Percentiles rank a stretch among this genome's conserved stretches.
Conservation (phyloP, 1,140 invertebrate genomes). For the Archivesica marissinica region DNA sequence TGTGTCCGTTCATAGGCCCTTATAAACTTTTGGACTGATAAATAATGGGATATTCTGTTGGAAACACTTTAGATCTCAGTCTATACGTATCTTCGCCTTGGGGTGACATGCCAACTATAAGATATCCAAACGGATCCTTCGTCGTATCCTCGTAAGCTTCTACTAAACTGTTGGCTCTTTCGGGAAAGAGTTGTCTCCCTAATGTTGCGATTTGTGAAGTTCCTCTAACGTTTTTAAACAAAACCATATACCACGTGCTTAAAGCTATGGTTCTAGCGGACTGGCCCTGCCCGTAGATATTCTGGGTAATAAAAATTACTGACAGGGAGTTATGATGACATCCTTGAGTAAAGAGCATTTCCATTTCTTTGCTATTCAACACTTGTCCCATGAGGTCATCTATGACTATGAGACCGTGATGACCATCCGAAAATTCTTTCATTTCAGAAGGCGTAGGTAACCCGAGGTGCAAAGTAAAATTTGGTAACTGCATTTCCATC, state of each 20-base stretch:
- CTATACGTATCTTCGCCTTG: background rate
- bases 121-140: background rate
- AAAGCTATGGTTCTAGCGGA: constrained; percentile 34
- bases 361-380: background rate
- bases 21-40: background rate
- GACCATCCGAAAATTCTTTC: too few species aligned
- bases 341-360: constrained; percentile 52
- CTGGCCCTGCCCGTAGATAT: constrained; percentile 24
- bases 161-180: background rate
- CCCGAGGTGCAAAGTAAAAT: too few species aligned
- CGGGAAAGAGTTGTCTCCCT: constrained; percentile 43
- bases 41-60: background rate
- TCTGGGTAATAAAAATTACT: constrained; percentile 45
- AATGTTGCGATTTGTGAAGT: constrained; percentile 1
- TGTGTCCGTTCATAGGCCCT: too few species aligned
- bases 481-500: too few species aligned
- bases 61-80: constrained; percentile 26
- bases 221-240: constrained; percentile 36
- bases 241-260: constrained; percentile 25
- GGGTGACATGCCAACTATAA: constrained; percentile 25
- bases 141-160: constrained; percentile 23
- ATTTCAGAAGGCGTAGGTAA: too few species aligned
- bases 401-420: constrained; percentile 30
- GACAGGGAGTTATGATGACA: constrained; percentile 23
- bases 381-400: constrained; percentile 45